Percentiles rank a stretch among this genome's conserved stretches.
phyloP scores from a whole-genome alignment of 1,140 invertebrate genomes.

The Sipha flava region DNA sequence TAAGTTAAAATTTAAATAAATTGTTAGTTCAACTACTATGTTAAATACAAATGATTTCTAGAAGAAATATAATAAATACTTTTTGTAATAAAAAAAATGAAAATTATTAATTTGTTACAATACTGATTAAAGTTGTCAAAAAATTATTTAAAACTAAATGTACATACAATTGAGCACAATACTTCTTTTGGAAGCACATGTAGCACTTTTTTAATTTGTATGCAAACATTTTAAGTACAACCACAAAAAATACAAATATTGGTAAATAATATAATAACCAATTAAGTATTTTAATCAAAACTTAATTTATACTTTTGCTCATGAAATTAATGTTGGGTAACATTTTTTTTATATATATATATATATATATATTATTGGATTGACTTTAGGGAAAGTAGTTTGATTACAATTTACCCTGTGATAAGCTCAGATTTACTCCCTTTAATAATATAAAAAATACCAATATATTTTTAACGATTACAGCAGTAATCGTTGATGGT shows the following conservation, averaged over 20 bases:
- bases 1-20: no score
- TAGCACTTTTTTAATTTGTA: neutral
- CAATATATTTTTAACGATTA: neutral
- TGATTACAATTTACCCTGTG: slow-evolving; percentile 19
- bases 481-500: slow-evolving; percentile 17
- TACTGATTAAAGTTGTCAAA: neutral
- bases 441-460: slow-evolving; percentile 1
- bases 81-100: neutral
- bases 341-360: neutral
- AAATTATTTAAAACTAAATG: neutral
- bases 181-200: neutral
- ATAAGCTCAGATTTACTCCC: neutral
- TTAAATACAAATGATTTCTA: neutral
- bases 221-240: neutral
- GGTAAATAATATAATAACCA: neutral
- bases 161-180: neutral
- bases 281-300: neutral
- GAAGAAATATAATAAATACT: neutral
- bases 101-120: neutral
- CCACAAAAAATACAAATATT: neutral
- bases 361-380: neutral
- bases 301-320: neutral
- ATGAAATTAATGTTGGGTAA: neutral
- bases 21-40: no score
- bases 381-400: neutral